phyloP scores from a whole-genome alignment of 2,113 vertebrate genomes.

The Sitta europaea region DNA sequence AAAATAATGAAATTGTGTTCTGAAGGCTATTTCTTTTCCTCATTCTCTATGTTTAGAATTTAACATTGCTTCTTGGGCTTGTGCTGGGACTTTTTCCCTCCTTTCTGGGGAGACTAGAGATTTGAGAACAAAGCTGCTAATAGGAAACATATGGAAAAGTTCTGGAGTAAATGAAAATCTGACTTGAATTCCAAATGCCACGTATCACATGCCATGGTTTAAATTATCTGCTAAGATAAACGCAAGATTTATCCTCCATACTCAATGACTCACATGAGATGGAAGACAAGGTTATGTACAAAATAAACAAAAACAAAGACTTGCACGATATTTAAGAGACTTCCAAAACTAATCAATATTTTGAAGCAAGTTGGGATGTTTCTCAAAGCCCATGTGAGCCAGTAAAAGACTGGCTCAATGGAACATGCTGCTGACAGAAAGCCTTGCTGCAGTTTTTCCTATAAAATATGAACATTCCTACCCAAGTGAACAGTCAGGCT shows the following conservation, averaged over 20 bases:
- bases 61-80: constrained; percentile 41
- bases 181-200: constrained; percentile 83
- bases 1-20: background rate
- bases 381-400: background rate
- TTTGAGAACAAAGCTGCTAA: constrained; percentile 77
- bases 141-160: constrained; percentile 93
- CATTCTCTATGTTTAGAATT: background rate
- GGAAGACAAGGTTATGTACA: background rate
- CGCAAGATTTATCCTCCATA: constrained; percentile 21
- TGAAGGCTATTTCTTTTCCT: background rate
- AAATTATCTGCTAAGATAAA: constrained; percentile 65
- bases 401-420: constrained; percentile 16
- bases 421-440: constrained; percentile 31
- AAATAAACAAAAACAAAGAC: background rate
- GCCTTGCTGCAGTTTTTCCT: background rate
- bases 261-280: background rate
- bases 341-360: constrained; percentile 26
- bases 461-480: constrained; percentile 27
- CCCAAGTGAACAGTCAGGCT: background rate
- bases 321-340: background rate
- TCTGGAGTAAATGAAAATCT: constrained; percentile 79
- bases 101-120: constrained; percentile 52
- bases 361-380: background rate
- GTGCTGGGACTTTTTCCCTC: background rate
- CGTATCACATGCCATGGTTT: constrained; percentile 83